phyloP scores from a whole-genome alignment of 2,113 vertebrate genomes.

The Toxotes jaculatrix region DNA sequence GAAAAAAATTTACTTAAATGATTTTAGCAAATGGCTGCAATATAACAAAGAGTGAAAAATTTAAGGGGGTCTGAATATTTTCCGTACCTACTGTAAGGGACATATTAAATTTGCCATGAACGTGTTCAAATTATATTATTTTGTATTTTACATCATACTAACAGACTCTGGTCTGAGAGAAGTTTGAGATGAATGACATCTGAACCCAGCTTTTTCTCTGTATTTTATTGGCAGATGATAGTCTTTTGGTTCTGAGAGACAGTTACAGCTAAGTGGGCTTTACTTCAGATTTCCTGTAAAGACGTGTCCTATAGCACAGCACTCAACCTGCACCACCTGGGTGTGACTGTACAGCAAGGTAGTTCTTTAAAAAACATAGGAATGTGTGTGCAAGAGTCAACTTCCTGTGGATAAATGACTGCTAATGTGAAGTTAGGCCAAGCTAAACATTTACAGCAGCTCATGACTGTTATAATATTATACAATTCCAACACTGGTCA shows the following conservation, averaged over 20 bases:
- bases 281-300: background rate
- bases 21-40: too few species aligned
- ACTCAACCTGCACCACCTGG: background rate
- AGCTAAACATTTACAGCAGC: background rate
- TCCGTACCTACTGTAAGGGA: background rate
- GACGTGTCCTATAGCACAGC: slow-evolving; percentile 1
- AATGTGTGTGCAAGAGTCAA: background rate
- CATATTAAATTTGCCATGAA: background rate
- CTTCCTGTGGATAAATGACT: slow-evolving; percentile 4
- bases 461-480: background rate
- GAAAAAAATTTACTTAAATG: too few species aligned
- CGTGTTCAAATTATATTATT: background rate
- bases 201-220: background rate
- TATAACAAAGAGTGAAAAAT: too few species aligned
- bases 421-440: background rate
- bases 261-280: background rate
- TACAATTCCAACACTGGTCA: background rate
- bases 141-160: background rate
- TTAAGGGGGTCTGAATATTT: too few species aligned
- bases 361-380: background rate
- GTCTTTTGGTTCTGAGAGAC: background rate
- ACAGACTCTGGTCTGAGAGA: background rate
- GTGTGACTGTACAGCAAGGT: background rate
- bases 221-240: background rate
- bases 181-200: background rate